Conservation (phyloP, 2,797 vertebrate genomes). For the Coregonus sp. region DNA sequence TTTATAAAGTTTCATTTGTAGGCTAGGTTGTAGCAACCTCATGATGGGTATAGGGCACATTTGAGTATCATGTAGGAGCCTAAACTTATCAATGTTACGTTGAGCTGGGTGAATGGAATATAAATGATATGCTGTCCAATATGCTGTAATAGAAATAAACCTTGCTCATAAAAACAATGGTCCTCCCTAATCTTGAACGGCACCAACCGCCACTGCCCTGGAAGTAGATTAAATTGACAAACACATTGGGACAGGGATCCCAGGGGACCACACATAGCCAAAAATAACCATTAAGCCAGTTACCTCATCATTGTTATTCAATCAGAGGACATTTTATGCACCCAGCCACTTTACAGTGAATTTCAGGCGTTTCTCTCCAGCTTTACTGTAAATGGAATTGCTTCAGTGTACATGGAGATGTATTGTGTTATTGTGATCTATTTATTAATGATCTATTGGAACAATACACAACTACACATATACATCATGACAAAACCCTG, state of each 20-base stretch:
- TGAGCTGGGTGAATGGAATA: too few species aligned
- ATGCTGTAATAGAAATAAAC: too few species aligned
- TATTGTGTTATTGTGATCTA: neutral
- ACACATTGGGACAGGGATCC: neutral
- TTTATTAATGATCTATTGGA: neutral
- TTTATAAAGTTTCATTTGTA: too few species aligned
- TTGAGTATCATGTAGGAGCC: too few species aligned
- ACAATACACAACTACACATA: neutral
- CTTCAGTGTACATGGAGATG: neutral
- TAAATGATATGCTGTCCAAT: too few species aligned
- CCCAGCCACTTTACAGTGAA: neutral
- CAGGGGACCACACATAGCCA: neutral
- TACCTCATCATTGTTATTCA: neutral
- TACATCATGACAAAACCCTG: neutral
- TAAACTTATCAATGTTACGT: too few species aligned
- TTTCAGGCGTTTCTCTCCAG: neutral
- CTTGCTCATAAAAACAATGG: too few species aligned
- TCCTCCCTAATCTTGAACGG: too few species aligned
- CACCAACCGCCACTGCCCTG: neutral
- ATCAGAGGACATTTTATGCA: neutral
- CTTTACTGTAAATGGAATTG: neutral
- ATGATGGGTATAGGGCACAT: too few species aligned
- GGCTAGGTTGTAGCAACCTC: too few species aligned
- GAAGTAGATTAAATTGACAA: constrained; percentile 10
- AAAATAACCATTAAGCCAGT: neutral